A percentile compares a stretch with the other conserved stretches of the same genome.
phyloP scores from a whole-genome alignment of 2,797 vertebrate species.

The Austrolebias charrua region DNA sequence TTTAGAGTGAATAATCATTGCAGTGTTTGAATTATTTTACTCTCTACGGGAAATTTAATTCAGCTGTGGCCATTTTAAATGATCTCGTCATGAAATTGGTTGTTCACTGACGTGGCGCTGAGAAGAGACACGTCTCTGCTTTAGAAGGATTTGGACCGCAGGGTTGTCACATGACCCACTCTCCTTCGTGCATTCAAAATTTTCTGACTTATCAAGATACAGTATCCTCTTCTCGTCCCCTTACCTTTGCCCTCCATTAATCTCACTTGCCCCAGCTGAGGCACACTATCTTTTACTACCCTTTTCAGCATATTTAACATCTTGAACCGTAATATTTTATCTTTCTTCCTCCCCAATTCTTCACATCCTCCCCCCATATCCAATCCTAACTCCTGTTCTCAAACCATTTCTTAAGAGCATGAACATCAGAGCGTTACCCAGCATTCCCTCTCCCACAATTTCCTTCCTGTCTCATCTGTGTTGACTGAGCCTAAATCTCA shows the following conservation, averaged over 20 bases:
- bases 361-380: constrained; percentile 6
- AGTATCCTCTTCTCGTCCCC: constrained; percentile 2
- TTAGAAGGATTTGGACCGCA: constrained; percentile 25
- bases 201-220: constrained; percentile 8
- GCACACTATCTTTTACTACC: constrained; percentile 1
- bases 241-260: constrained; percentile 19
- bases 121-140: constrained; percentile 11
- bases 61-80: constrained; percentile 8
- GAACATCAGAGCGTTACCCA: constrained; percentile 50
- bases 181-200: constrained; percentile 22
- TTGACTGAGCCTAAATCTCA: constrained; percentile 68
- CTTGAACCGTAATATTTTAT: constrained; percentile 29
- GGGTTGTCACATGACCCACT: constrained; percentile 15
- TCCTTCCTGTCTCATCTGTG: constrained; percentile 69
- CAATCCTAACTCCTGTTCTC: constrained; percentile 7
- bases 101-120: not conserved
- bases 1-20: not conserved
- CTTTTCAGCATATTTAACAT: constrained; percentile 36
- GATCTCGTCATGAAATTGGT: constrained; percentile 34
- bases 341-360: constrained; percentile 6
- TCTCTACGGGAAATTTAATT: no score
- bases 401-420: constrained; percentile 36
- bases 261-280: constrained; percentile 1
- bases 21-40: no score
- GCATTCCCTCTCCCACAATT: constrained; percentile 57